Evolutionary conservation across 2,797 vertebrate genomes (phyloP).

Genomic region (Myotis myotis): DNA sequence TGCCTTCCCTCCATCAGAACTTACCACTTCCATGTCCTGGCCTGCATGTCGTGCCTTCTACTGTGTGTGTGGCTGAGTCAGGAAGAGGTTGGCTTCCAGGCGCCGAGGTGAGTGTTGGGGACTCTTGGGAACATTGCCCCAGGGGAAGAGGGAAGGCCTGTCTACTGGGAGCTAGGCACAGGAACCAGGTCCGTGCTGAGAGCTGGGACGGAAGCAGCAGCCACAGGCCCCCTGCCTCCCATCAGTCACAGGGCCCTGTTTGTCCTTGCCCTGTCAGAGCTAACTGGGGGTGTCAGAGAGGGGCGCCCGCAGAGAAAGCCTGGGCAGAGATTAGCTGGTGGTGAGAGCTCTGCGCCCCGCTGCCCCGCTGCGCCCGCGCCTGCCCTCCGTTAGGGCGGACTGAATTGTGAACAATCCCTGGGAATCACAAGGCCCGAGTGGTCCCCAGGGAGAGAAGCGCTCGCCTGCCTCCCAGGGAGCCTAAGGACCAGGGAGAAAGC

Average conservation of each 20-base stretch:
- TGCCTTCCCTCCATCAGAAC: background rate
- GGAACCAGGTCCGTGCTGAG: background rate
- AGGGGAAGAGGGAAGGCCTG: background rate
- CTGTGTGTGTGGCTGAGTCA: background rate
- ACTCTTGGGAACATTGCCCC: background rate
- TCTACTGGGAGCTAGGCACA: background rate
- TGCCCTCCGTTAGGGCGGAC: background rate
- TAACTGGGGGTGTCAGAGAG: background rate
- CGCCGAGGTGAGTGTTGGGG: background rate
- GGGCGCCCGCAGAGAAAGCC: background rate
- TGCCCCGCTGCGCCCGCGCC: fast-evolving
- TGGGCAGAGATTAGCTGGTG: fast-evolving
- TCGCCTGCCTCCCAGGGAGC: background rate
- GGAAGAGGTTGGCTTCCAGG: background rate
- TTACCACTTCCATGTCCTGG: background rate
- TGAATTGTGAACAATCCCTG: background rate
- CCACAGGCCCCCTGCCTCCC: background rate
- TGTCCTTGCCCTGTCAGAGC: background rate
- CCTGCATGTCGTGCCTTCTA: background rate
- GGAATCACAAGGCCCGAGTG: too few relatives aligned
- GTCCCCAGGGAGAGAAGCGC: background rate
- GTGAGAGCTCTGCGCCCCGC: background rate
- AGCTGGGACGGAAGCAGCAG: background rate
- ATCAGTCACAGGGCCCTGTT: background rate
- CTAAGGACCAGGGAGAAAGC: background rate